phyloP scores from a whole-genome alignment of 1,140 invertebrate genomes.

The Brachionus koreanus region DNA sequence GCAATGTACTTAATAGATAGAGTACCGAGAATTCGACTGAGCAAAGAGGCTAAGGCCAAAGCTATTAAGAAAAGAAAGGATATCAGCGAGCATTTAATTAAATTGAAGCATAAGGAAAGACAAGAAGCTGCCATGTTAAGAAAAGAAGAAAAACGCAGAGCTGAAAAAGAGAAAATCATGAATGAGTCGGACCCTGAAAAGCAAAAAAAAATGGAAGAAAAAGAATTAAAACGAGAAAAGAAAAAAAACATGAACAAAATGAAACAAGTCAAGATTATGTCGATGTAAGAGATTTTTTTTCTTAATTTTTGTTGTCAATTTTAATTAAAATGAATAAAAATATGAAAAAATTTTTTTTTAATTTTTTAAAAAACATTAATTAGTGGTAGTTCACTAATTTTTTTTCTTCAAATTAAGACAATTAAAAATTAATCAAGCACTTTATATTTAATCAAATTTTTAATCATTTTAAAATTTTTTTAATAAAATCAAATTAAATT shows the following conservation, averaged over 20 bases:
- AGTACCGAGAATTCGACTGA: conserved; percentile 78
- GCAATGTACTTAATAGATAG: conserved; percentile 88
- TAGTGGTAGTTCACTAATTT: background rate
- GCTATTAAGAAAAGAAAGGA: conserved; percentile 85
- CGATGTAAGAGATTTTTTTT: conserved; percentile 49
- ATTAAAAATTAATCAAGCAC: no score
- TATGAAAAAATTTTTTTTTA: background rate
- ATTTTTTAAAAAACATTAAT: background rate
- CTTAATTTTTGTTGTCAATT: background rate
- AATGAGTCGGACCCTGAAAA: conserved; percentile 94
- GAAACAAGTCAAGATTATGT: conserved; percentile 92
- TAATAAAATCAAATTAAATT: no score
- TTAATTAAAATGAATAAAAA: background rate
- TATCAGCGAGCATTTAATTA: conserved; percentile 85
- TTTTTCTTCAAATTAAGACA: no score
- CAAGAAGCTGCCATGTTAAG: conserved; percentile 77
- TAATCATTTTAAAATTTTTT: no score
- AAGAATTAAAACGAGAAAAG: conserved; percentile 83
- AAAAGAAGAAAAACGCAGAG: conserved; percentile 78
- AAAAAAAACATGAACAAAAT: conserved; percentile 92
- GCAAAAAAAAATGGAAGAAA: conserved; percentile 85
- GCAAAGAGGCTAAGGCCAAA: conserved; percentile 86
- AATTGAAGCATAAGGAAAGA: conserved; percentile 83
- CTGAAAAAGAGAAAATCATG: conserved; percentile 74
- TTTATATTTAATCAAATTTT: no score